These are phyloP conservation scores for Zeuzera pyrina DNA, from an alignment of 2,888 invertebrate genomes.

Conservation along the genomic window DNA sequence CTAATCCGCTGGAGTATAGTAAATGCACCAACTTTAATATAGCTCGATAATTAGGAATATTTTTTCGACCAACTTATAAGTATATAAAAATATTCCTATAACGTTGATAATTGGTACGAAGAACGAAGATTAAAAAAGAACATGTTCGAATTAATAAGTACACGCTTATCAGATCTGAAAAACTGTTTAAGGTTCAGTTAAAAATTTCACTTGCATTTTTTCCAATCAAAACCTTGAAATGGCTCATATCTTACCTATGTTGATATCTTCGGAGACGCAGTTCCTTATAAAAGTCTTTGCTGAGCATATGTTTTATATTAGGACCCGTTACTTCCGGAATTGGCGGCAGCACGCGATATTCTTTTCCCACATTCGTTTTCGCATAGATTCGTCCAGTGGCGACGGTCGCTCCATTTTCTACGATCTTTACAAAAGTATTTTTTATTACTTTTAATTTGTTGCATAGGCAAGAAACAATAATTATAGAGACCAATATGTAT, in stretches of 20 bases:
- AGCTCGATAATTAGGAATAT: too few relatives aligned
- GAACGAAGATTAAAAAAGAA: too few relatives aligned
- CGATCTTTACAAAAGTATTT: slow-evolving; percentile 60
- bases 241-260: slow-evolving; percentile 60
- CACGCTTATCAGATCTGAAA: too few relatives aligned
- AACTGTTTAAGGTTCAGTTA: slow-evolving; percentile 15
- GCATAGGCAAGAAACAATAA: too few relatives aligned
- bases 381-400: slow-evolving; percentile 79
- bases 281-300: slow-evolving; percentile 80
- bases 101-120: too few relatives aligned
- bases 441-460: background rate
- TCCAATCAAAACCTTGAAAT: too few relatives aligned
- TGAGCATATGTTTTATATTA: slow-evolving; percentile 64
- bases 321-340: slow-evolving; percentile 45
- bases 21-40: too few relatives aligned
- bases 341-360: slow-evolving; percentile 60
- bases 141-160: too few relatives aligned
- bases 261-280: slow-evolving; percentile 81
- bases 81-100: too few relatives aligned
- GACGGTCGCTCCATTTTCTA: slow-evolving; percentile 79
- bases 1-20: too few relatives aligned
- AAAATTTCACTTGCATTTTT: background rate
- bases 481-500: too few relatives aligned
- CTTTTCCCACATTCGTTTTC: slow-evolving; percentile 69
- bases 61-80: too few relatives aligned